Evolutionary conservation across 2,797 vertebrate species (phyloP), one percentile per base, ranked within the genome.

Genomic region (Gallirallus australis): DNA sequence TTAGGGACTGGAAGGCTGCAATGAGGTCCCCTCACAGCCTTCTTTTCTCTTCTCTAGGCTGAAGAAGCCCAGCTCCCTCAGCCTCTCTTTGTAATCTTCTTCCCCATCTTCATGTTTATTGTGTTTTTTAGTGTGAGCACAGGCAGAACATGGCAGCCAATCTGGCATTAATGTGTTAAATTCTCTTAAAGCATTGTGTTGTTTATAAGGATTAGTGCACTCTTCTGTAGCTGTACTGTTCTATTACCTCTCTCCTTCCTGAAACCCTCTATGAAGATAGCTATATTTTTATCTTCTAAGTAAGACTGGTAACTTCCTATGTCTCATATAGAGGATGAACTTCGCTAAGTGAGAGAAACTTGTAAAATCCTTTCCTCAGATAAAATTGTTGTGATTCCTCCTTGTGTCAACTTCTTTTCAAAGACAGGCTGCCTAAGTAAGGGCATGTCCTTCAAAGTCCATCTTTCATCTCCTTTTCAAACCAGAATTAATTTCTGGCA

Each of bases 321-420:
- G 84, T 60, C 48, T 91, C 24, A 30, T 18, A 10, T 59, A 35
- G 52, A 72, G n/a, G 48, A 88, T 90, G 52, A 94, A 94, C 73
- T 94, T 93, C 25, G n/a, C 14, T 70, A 61, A 82, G 59, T 45
- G 48, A 87, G 53, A 88, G 61, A 70, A 96, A 90, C 69, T 61
- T 54, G 40, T 60, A 83, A 77, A 92, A 76, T 79, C 61, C 20
- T 88, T 82, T 90, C 33, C 69, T 86, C 23, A 21, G 79, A 66
- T 90, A 91, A 82, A 89, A 79, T 75, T 78, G 69, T 19, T 90
- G 59, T 76, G 82, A 33, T 78, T 78, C 47, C 93, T 90, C 21
- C 64, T 76, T 78, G 19, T 57, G n/a, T 79, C 57, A 60, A 59
- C 65, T 88, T 77, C 64, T 86, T 52, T 85, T 93, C 68, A 86